A percentile compares a stretch with the other conserved stretches of the same genome.
Conservation (phyloP, 53 echinoderm and acorn worm genomes). For the Apostichopus leukothele region DNA sequence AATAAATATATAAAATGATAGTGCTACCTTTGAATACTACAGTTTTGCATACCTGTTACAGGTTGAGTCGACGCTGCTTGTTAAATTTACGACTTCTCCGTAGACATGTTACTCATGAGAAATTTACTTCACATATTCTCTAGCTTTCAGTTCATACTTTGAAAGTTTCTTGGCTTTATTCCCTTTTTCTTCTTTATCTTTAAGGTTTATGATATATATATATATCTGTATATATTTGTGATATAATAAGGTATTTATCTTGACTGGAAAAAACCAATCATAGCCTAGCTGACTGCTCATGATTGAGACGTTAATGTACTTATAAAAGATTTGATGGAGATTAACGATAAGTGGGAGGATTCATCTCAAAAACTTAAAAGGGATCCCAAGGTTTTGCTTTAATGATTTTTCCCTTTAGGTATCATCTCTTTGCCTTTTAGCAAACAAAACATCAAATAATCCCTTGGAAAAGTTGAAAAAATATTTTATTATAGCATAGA, state of each 20-base stretch:
- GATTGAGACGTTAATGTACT: slow-evolving; percentile 6
- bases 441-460: neutral
- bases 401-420: slow-evolving; percentile 40
- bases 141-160: too few species aligned
- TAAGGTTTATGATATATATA: too few species aligned
- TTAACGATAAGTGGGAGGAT: neutral
- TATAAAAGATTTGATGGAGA: slow-evolving; percentile 6
- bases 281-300: neutral
- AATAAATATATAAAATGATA: too few species aligned
- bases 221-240: too few species aligned
- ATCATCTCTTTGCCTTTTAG: neutral
- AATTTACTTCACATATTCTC: too few species aligned
- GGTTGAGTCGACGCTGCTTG: too few species aligned
- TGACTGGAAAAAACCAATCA: neutral
- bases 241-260: neutral
- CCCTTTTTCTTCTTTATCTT: too few species aligned
- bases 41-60: too few species aligned
- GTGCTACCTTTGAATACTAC: too few species aligned
- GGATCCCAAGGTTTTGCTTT: slow-evolving; percentile 14
- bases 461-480: neutral
- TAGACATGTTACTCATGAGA: too few species aligned
- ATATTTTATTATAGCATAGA: neutral
- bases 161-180: too few species aligned
- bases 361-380: neutral
- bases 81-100: too few species aligned